These are phyloP conservation scores for Pristionchus japonicus DNA, from an alignment of 2,888 invertebrate genomes.

Conservation along the genomic window DNA sequence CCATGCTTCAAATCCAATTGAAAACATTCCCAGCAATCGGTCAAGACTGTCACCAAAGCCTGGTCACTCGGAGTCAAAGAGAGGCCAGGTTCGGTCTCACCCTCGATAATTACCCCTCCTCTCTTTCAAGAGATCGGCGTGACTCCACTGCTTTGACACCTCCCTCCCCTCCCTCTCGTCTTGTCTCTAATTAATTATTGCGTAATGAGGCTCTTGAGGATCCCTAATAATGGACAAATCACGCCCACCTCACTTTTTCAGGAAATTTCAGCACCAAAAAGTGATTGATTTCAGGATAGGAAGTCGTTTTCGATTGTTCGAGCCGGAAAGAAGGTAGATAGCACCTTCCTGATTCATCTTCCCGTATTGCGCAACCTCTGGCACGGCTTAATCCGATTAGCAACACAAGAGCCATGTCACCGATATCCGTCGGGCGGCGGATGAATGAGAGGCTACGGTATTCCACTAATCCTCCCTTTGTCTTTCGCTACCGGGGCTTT, in stretches of 20 bases:
- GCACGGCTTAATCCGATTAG: background rate
- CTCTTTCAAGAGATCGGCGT: background rate
- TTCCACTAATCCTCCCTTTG: background rate
- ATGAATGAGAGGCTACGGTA: conserved; percentile 1
- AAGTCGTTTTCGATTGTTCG: too few relatives aligned
- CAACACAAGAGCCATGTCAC: background rate
- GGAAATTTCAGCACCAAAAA: too few relatives aligned
- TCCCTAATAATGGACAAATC: too few relatives aligned
- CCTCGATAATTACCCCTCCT: background rate
- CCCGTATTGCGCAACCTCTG: background rate
- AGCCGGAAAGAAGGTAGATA: too few relatives aligned
- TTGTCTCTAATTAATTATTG: conserved; percentile 23
- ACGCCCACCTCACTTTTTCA: too few relatives aligned
- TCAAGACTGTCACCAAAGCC: background rate
- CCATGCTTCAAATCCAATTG: background rate
- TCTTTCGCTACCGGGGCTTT: background rate
- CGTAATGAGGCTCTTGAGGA: background rate
- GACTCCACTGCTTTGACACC: background rate
- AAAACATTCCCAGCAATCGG: too few relatives aligned
- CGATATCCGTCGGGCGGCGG: background rate
- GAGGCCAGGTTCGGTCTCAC: background rate
- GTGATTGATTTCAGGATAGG: too few relatives aligned
- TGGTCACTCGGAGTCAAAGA: background rate
- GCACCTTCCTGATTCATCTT: background rate
- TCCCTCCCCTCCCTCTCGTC: background rate